Evolutionary conservation across 2,113 vertebrate genomes (phyloP), one percentile per base, ranked within the genome.

Genomic region (Polyodon spathula): DNA sequence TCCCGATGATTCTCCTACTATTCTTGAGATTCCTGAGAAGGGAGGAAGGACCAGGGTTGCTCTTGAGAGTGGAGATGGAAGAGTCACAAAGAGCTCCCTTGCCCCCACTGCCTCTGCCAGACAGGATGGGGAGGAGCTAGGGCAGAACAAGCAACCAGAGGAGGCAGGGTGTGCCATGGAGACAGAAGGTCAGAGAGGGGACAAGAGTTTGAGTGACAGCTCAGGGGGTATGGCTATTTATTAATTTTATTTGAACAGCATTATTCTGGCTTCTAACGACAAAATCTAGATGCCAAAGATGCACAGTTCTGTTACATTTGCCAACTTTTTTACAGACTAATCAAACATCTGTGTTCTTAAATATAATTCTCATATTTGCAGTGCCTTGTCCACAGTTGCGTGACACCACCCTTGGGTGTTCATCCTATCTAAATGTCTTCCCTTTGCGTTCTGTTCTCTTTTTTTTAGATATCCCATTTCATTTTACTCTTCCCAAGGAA

Each of bases 401-500:
- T 27, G 27, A 27, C 27, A 27, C 27, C 27, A 27, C 27, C 27
- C 27, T 27, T 3, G 27, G 27, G 27, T 27, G 27, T 1, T 27
- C 27, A 27, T 27, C 27, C 27, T 27, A 27, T 27, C 27, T 27
- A 27, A 27, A 3, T 27, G 27, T 1, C 27, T 27, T 27, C 27
- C 27, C 27, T 27, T 27, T 27, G 27, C 27, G 41, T 17, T 6
- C 54, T 37, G n/a, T 43, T 11, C 17, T 56, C 8, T 59, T 8
- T 2, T 6, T 8, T n/a, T 55, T 66, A 97, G 94, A 93, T 68
- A 81, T 89, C 8, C 88, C 77, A 0, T 92, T 95, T 80, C 87
- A 92, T 79, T 92, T 95, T 72, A 87, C 89, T 10, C 85, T 95
- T 65, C 92, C 87, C 0, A 97, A 93, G 81, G 93, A 97, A 71